Base-by-base conservation (phyloP, 1,140 invertebrate species). In the Bombus sylvicola region DNA sequence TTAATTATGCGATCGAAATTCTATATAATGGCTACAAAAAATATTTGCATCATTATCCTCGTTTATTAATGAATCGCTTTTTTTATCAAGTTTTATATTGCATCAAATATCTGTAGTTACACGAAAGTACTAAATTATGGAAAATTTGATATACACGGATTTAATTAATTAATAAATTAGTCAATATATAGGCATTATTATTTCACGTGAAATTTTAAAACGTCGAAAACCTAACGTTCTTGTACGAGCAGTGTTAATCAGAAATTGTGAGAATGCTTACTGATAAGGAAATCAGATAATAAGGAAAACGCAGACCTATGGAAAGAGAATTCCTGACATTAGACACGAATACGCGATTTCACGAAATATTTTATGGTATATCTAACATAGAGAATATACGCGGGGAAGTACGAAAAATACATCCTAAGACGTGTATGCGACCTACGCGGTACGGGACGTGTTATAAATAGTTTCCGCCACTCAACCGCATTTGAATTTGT, bases 91-190 rank as follows among this genome's bases (percentile, higher is more conserved):
- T 62, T 62, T 25, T 12, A 62, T 12, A n/a, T n/a, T 62, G 5
- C 1, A 47, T 47, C 1, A 18, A 47, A 47, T 6, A 18, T 47
- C 47, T 47, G 3, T 59, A 12, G 0, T 3, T 25, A 22, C 10
- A 59, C 3, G 59, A 62, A n/a, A n/a, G 0, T 28, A 8, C 0
- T 28, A n/a, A n/a, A 4, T 59, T 0, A 28, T n/a, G 12, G 1
- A 3, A 12, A 59, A 28, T 9, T 12, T 28, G 28, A 59, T 28
- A 28, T 3, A 59, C 3, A 28, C 3, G 57, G 25, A 12, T 59
- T 62, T 62, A n/a, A 62, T 28, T 59, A 59, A 28, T 12, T 59
- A 13, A 28, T 13, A n/a, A 57, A 6, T 28, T 22, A 22, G 5
- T 6, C 5, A 18, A 53, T 22, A 22, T 22, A 22, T 22, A 6